Conservation (phyloP, 1,140 invertebrate species). For the Trichonephila clavata region DNA sequence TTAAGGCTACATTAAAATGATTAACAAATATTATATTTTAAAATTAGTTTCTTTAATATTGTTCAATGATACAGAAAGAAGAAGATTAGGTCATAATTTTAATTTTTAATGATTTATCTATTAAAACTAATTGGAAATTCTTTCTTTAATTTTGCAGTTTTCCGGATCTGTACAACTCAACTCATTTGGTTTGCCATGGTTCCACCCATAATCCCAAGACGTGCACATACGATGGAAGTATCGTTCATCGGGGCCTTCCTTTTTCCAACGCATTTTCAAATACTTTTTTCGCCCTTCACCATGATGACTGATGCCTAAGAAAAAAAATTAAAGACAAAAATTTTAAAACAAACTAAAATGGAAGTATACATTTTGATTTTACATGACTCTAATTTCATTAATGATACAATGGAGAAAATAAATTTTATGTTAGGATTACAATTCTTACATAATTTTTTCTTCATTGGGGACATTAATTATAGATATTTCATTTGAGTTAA, state of each 20-base stretch:
- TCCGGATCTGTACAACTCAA: constrained; percentile 17
- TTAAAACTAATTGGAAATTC: not conserved
- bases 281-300: constrained; percentile 25
- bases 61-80: not conserved
- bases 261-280: constrained; percentile 7
- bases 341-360: too few relatives aligned
- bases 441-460: too few relatives aligned
- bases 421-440: too few relatives aligned
- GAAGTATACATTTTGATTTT: too few relatives aligned
- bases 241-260: not conserved
- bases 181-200: constrained; percentile 6
- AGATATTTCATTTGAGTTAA: too few relatives aligned
- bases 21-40: too few relatives aligned
- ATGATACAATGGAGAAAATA: too few relatives aligned
- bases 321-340: too few relatives aligned
- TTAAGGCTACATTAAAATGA: too few relatives aligned
- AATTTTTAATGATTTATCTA: not conserved
- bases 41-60: too few relatives aligned
- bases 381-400: too few relatives aligned
- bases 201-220: constrained; percentile 41
- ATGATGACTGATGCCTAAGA: constrained; percentile 40
- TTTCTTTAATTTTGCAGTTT: constrained; percentile 15
- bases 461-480: too few relatives aligned
- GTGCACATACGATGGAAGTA: not conserved
- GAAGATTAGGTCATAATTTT: not conserved